Percentiles rank a stretch among this genome's conserved stretches.
Conservation (phyloP, 2,797 vertebrate species). For the Pygocentrus nattereri region DNA sequence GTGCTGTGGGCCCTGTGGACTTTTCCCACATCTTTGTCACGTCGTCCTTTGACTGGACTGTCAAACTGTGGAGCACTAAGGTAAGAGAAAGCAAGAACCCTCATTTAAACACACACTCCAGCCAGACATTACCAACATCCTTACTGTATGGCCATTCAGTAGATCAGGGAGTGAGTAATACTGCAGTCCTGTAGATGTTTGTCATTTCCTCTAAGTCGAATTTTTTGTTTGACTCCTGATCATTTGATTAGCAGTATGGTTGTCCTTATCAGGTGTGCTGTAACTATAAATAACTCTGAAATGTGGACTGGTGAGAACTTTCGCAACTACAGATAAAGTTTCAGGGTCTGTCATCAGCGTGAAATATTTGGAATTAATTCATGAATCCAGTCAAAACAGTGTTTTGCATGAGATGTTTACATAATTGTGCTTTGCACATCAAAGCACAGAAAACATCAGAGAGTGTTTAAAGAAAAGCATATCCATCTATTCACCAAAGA, state of each 20-base stretch:
- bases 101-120: background rate
- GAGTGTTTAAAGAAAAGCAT: background rate
- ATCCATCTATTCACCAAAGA: background rate
- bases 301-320: background rate
- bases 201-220: background rate
- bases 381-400: background rate
- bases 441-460: background rate
- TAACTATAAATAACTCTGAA: background rate
- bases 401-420: constrained; percentile 1
- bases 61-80: constrained; percentile 99
- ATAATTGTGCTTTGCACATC: constrained; percentile 10
- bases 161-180: background rate
- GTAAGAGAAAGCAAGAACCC: constrained; percentile 72
- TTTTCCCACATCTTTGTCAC: constrained; percentile 98
- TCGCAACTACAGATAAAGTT: background rate
- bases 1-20: constrained; percentile 92
- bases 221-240: background rate
- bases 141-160: background rate
- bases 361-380: constrained; percentile 5
- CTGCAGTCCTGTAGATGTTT: background rate
- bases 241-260: background rate
- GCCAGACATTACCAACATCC: background rate
- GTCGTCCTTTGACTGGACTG: constrained; percentile 98
- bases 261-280: background rate
- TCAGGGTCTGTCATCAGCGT: background rate